Evolutionary conservation across 2,888 invertebrate genomes (phyloP).

Genomic region (Mayetiola destructor): DNA sequence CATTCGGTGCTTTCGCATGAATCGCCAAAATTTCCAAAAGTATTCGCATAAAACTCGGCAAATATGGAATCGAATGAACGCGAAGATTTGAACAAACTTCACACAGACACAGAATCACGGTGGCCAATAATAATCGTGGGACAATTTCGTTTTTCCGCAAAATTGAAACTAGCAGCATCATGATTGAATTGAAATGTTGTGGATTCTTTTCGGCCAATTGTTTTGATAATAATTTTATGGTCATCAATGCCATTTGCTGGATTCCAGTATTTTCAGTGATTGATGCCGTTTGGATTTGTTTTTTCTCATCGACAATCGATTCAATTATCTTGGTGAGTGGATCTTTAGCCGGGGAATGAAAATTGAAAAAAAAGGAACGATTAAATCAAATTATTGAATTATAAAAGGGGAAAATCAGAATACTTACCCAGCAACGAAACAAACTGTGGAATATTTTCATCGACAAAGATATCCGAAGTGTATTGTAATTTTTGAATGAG

Average conservation of each 20-base stretch:
- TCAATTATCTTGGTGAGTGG: slow-evolving; percentile 46
- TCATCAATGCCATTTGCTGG: slow-evolving; percentile 69
- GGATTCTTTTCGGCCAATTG: slow-evolving; percentile 52
- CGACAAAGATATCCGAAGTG: slow-evolving; percentile 44
- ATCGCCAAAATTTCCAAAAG: slow-evolving; percentile 48
- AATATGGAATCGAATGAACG: slow-evolving; percentile 54
- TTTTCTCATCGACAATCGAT: slow-evolving; percentile 36
- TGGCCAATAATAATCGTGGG: slow-evolving; percentile 44
- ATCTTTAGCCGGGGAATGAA: not conserved
- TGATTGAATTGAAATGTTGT: slow-evolving; percentile 51
- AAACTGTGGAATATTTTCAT: slow-evolving; percentile 39
- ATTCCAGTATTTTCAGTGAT: slow-evolving; percentile 48
- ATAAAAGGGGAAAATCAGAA: too few species aligned
- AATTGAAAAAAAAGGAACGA: not conserved
- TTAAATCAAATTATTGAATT: not conserved
- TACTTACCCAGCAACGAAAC: slow-evolving; percentile 41
- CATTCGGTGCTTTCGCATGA: slow-evolving; percentile 38
- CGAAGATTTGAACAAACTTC: slow-evolving; percentile 63
- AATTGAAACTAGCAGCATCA: slow-evolving; percentile 48
- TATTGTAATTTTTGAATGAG: slow-evolving; percentile 66
- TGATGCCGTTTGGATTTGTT: slow-evolving; percentile 29
- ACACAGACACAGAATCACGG: slow-evolving; percentile 59
- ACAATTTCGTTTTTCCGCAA: slow-evolving; percentile 22
- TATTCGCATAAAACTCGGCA: slow-evolving; percentile 69
- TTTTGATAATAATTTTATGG: slow-evolving; percentile 68